Evolutionary conservation across 2,888 invertebrate genomes (phyloP).

Genomic region (Brachylomia viminalis): DNA sequence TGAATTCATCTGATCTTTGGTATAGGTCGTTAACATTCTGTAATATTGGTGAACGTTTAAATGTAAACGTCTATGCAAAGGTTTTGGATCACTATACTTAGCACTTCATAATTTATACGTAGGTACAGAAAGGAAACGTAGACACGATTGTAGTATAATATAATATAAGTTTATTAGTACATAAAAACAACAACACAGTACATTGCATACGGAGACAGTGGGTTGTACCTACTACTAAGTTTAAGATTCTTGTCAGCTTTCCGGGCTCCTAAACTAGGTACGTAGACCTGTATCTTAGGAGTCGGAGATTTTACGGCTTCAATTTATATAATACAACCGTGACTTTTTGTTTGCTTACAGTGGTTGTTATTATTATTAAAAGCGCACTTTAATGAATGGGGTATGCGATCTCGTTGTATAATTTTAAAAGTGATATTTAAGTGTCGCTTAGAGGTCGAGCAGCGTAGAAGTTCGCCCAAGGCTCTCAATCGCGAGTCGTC

Average conservation of each 20-base stretch:
- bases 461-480: slow-evolving; percentile 85
- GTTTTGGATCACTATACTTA: slow-evolving; percentile 21
- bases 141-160: too few species aligned
- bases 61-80: not conserved
- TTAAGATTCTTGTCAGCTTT: too few species aligned
- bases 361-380: slow-evolving; percentile 39
- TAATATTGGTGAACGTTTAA: slow-evolving; percentile 2
- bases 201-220: too few species aligned
- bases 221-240: too few species aligned
- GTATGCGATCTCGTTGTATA: slow-evolving; percentile 61
- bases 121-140: slow-evolving; percentile 19
- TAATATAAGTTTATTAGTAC: too few species aligned
- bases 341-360: too few species aligned
- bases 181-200: too few species aligned
- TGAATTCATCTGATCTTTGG: not conserved
- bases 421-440: slow-evolving; percentile 73
- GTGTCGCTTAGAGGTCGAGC: slow-evolving; percentile 85
- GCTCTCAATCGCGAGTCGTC: slow-evolving; percentile 85
- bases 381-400: slow-evolving; percentile 53
- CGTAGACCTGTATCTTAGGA: too few species aligned
- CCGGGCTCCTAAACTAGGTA: too few species aligned
- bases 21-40: not conserved
- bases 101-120: slow-evolving; percentile 28
- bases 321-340: too few species aligned
- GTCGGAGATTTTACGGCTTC: too few species aligned